phyloP scores from a whole-genome alignment of 2,888 invertebrate genomes.

The Argyresthia albistria region DNA sequence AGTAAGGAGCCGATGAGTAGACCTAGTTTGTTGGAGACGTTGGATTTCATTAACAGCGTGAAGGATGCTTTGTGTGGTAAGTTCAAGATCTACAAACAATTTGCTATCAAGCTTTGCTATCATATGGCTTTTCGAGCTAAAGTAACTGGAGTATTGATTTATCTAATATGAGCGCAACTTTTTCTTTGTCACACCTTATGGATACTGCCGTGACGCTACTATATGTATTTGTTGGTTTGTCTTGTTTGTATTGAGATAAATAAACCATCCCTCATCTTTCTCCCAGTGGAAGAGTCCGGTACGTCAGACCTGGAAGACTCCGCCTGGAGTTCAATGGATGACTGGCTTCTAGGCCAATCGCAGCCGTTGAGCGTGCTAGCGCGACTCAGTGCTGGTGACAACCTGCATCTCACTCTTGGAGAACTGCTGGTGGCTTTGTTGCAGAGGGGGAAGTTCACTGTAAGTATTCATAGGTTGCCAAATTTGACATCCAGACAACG shows the following conservation, averaged over 20 bases:
- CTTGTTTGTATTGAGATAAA: too few relatives aligned
- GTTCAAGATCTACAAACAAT: constrained; percentile 10
- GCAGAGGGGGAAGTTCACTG: constrained; percentile 42
- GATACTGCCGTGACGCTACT: too few relatives aligned
- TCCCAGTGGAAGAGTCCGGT: constrained; percentile 52
- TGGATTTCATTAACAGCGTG: constrained; percentile 61
- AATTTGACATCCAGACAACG: too few relatives aligned
- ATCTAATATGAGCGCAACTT: too few relatives aligned
- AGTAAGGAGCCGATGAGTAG: constrained; percentile 47
- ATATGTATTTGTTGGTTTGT: too few relatives aligned
- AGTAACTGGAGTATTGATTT: too few relatives aligned
- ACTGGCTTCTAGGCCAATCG: constrained; percentile 42
- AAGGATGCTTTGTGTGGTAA: constrained; percentile 54
- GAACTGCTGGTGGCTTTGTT: constrained; percentile 43
- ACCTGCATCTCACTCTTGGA: constrained; percentile 34
- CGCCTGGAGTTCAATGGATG: constrained; percentile 43
- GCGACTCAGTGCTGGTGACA: constrained; percentile 24
- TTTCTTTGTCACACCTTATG: too few relatives aligned
- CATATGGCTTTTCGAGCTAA: too few relatives aligned
- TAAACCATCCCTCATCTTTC: neutral
- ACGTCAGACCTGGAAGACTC: constrained; percentile 50
- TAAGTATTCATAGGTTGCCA: constrained; percentile 19
- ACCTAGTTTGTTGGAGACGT: constrained; percentile 56
- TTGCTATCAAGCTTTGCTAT: too few relatives aligned
- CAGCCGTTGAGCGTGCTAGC: constrained; percentile 39